These are phyloP conservation scores for Microcebus tavaratra DNA, from an alignment of 2,113 vertebrate genomes.

Conservation along the genomic window DNA sequence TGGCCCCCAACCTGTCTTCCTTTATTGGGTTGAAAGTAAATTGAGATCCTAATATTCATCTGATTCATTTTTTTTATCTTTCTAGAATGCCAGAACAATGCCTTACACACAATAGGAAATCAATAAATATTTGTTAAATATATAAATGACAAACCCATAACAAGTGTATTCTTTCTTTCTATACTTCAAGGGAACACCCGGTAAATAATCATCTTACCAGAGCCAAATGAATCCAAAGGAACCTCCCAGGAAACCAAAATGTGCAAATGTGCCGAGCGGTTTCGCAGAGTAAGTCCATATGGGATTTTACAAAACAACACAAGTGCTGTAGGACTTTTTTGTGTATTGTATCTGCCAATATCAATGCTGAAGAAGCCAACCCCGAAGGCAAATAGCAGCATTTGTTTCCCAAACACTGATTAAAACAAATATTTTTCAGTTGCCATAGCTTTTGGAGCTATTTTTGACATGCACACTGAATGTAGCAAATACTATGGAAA, in stretches of 20 bases:
- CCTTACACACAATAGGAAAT: background rate
- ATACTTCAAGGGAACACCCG: constrained; percentile 20
- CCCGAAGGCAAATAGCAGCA: constrained; percentile 35
- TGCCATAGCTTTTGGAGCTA: constrained; percentile 61
- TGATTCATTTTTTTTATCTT: background rate
- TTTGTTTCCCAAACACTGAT: constrained; percentile 65
- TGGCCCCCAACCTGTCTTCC: background rate
- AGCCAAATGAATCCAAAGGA: constrained; percentile 34
- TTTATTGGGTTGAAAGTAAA: background rate
- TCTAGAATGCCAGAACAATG: background rate
- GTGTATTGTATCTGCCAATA: constrained; percentile 37
- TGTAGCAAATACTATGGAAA: constrained; percentile 45
- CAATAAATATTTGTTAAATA: constrained; percentile 1
- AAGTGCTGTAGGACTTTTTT: background rate
- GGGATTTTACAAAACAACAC: constrained; percentile 60
- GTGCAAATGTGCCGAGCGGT: constrained; percentile 35
- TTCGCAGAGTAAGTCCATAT: constrained; percentile 48
- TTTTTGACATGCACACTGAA: constrained; percentile 47
- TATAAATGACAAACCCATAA: background rate
- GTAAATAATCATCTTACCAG: constrained; percentile 32
- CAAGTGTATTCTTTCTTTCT: background rate
- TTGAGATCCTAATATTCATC: background rate
- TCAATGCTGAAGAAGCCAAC: background rate
- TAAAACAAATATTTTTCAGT: constrained; percentile 64
- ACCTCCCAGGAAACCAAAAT: constrained; percentile 57